These are phyloP conservation scores for Pentalonia nigronervosa DNA, from an alignment of 1,140 invertebrate genomes.

Conservation along the genomic window DNA sequence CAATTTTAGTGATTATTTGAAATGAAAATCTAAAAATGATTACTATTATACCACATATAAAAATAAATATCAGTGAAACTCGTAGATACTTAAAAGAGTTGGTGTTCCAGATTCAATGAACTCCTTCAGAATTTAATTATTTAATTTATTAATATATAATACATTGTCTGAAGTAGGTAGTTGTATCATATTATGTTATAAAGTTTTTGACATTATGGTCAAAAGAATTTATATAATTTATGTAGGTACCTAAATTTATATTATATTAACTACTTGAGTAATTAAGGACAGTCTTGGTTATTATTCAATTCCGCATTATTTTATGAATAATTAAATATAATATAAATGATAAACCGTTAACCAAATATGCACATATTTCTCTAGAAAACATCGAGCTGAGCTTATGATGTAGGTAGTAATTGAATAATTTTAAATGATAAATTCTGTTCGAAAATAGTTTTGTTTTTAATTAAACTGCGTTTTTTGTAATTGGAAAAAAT, in stretches of 20 bases:
- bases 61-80: neutral
- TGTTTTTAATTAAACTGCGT: neutral
- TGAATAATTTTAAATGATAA: neutral
- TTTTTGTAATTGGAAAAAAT: neutral
- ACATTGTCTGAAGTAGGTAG: neutral
- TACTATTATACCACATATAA: neutral
- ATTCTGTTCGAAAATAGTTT: neutral
- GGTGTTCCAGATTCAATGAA: neutral
- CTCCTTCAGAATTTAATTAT: neutral
- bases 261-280: neutral
- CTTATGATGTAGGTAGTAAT: neutral
- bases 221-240: conserved; percentile 9
- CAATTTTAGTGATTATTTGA: too few species aligned
- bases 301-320: neutral
- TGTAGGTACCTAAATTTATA: neutral
- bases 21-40: neutral
- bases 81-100: neutral
- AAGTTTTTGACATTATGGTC: neutral
- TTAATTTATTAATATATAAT: neutral
- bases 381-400: neutral
- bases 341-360: neutral
- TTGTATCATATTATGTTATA: neutral
- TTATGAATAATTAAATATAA: neutral
- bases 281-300: neutral
- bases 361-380: neutral